These are phyloP conservation scores for Margarornis squamiger DNA, from an alignment of 2,797 vertebrate species.

Conservation along the genomic window DNA sequence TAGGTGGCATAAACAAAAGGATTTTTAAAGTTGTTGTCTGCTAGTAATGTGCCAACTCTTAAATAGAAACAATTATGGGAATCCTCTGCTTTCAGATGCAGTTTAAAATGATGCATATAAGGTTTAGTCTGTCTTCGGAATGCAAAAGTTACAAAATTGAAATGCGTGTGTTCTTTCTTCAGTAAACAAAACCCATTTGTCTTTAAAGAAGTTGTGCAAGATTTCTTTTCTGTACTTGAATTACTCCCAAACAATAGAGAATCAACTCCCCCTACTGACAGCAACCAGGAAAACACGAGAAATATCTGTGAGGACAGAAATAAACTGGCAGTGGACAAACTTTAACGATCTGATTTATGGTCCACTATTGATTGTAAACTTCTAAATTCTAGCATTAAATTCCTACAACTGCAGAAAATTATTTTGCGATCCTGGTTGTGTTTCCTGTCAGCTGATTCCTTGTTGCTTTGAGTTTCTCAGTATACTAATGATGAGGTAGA, in stretches of 20 bases:
- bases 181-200: background rate
- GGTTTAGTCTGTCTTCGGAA: background rate
- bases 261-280: conserved; percentile 97
- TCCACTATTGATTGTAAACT: conserved; percentile 79
- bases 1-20: background rate
- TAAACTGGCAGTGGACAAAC: conserved; percentile 67
- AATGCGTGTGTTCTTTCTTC: background rate
- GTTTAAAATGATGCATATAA: background rate
- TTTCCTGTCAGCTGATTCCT: conserved; percentile 82
- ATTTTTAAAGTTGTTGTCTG: background rate
- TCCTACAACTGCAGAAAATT: conserved; percentile 74
- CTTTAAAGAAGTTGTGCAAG: conserved; percentile 2
- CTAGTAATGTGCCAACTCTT: background rate
- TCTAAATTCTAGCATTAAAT: conserved; percentile 79
- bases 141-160: background rate
- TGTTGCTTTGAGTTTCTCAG: conserved; percentile 78
- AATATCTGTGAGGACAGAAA: conserved; percentile 62
- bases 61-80: background rate
- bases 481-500: conserved; percentile 85
- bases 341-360: conserved; percentile 79
- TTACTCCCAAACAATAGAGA: conserved; percentile 85
- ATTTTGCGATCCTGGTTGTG: conserved; percentile 71
- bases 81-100: background rate
- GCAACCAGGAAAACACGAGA: conserved; percentile 80
- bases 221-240: background rate